A percentile compares a stretch with the other conserved stretches of the same genome.
Evolutionary conservation across 2,113 vertebrate genomes (phyloP).

Genomic region (Cyanoramphus novaezelandiae): DNA sequence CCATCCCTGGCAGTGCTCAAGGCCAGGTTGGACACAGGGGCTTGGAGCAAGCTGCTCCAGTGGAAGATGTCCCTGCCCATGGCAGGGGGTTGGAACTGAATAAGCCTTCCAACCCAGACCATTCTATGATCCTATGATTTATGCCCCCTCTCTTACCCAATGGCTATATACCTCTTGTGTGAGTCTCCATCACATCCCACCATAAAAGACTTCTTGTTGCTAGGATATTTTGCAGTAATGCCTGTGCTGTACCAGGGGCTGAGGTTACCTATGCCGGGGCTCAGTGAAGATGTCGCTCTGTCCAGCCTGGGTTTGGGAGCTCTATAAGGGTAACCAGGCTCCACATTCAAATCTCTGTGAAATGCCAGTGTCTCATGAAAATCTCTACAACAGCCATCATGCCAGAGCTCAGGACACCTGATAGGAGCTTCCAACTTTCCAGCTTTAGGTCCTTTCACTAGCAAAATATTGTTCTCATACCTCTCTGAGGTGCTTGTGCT

Average conservation of each 20-base stretch:
- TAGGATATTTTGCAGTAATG: neutral
- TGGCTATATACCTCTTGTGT: too few relatives aligned
- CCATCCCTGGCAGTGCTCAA: neutral
- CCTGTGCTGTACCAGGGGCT: fast-evolving
- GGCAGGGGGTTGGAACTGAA: neutral
- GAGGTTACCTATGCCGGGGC: neutral
- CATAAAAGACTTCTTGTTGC: neutral
- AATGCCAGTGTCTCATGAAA: neutral
- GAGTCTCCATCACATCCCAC: too few relatives aligned
- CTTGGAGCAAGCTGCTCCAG: neutral
- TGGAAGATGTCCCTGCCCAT: fast-evolving
- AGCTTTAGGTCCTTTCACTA: neutral
- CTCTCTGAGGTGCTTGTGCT: too few relatives aligned
- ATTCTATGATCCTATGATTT: neutral
- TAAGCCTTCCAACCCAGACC: neutral
- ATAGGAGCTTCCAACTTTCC: neutral
- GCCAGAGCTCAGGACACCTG: neutral
- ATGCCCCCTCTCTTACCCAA: neutral
- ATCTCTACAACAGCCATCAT: too few relatives aligned
- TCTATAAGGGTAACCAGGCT: neutral
- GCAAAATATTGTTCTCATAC: neutral
- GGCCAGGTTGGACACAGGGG: neutral
- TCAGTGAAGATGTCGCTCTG: fast-evolving
- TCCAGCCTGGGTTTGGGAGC: neutral
- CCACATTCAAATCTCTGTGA: neutral